phyloP scores from a whole-genome alignment of 2,797 vertebrate genomes.

The Pogoniulus pusillus region DNA sequence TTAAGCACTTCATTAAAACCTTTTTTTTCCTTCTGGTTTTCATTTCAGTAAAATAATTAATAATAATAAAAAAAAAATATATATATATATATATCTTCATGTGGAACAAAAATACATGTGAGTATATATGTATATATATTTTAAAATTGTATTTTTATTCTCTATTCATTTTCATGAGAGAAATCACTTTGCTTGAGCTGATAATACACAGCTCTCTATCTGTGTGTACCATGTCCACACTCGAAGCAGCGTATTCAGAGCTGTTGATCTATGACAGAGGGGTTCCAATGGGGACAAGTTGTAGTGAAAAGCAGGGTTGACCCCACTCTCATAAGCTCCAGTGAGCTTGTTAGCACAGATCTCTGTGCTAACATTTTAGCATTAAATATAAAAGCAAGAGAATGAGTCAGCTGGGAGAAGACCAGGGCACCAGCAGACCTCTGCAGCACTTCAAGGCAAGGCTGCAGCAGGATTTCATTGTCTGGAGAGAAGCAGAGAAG shows the following conservation, averaged over 20 bases:
- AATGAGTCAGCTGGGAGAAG: fast-evolving
- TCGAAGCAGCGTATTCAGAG: neutral
- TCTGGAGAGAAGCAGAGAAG: neutral
- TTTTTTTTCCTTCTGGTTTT: neutral
- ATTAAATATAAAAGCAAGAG: neutral
- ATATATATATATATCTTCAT: neutral
- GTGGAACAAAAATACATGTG: too few species aligned
- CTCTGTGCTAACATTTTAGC: neutral
- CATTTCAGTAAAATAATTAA: neutral
- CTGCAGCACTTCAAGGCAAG: neutral
- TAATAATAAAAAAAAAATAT: too few species aligned
- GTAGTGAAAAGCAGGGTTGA: neutral
- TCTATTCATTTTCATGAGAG: neutral
- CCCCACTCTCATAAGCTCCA: neutral
- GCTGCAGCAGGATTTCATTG: neutral
- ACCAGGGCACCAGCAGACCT: neutral
- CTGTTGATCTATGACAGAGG: neutral
- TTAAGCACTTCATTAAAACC: neutral
- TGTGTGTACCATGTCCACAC: fast-evolving
- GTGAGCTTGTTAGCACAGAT: neutral
- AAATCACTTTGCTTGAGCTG: neutral
- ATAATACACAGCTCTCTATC: neutral
- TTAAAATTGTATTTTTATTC: neutral
- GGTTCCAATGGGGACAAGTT: neutral
- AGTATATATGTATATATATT: too few species aligned